These are phyloP conservation scores for Sminthurides aquaticus DNA, from an alignment of 2,888 invertebrate genomes.

Conservation along the genomic window DNA sequence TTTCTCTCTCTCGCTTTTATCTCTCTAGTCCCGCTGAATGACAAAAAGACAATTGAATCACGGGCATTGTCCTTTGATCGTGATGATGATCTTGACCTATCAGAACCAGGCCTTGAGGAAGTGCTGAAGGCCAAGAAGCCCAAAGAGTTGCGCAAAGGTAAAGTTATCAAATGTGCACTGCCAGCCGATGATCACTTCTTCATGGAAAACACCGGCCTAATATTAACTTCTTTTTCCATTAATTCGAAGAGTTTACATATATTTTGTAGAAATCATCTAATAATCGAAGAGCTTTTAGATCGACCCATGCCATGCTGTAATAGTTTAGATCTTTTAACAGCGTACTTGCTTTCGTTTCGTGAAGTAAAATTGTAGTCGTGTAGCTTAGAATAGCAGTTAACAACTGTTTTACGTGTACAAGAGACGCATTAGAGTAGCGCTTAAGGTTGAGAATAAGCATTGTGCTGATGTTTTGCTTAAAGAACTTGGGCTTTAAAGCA, in stretches of 20 bases:
- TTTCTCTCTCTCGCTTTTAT: constrained; percentile 14
- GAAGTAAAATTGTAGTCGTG: no score
- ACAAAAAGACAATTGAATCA: constrained; percentile 57
- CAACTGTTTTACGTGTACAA: no score
- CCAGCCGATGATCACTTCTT: not conserved
- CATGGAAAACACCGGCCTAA: not conserved
- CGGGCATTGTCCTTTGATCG: constrained; percentile 58
- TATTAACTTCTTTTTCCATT: constrained; percentile 1
- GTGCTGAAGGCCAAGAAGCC: constrained; percentile 58
- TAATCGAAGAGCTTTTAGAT: no score
- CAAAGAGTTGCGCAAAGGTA: constrained; percentile 61
- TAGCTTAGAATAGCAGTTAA: no score
- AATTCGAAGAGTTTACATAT: not conserved
- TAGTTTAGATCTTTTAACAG: no score
- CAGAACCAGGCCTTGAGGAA: constrained; percentile 60
- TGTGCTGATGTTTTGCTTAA: no score
- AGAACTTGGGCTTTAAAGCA: no score
- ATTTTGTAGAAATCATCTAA: not conserved
- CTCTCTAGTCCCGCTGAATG: constrained; percentile 56
- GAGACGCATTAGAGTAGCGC: no score
- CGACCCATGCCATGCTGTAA: no score
- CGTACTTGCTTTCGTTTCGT: no score
- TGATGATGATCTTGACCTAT: constrained; percentile 56
- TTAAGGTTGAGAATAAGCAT: no score
- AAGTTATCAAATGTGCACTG: constrained; percentile 27